Percentiles rank a stretch among this genome's conserved stretches.
These are phyloP conservation scores for Subacronicta megacephala DNA, from an alignment of 2,888 invertebrate species.

Conservation along the genomic window DNA sequence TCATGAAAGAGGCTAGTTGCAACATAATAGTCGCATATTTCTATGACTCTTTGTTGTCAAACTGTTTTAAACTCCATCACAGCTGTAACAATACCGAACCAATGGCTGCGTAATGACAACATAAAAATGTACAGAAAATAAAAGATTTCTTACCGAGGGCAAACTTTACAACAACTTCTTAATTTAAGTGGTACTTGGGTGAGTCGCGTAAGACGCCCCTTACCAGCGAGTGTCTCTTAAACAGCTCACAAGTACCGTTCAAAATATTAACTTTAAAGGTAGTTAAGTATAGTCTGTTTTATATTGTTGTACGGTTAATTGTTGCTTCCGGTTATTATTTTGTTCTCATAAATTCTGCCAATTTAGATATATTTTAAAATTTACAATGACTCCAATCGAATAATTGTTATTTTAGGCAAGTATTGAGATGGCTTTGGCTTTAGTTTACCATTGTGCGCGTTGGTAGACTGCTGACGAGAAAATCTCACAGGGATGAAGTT, in stretches of 20 bases:
- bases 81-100: constrained; percentile 10
- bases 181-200: constrained; percentile 65
- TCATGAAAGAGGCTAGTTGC: too few relatives aligned
- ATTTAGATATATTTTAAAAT: too few relatives aligned
- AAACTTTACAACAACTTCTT: constrained; percentile 63
- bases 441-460: too few relatives aligned
- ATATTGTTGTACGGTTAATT: constrained; percentile 21
- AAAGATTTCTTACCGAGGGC: constrained; percentile 55
- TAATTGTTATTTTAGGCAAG: too few relatives aligned
- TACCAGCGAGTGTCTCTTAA: constrained; percentile 56
- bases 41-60: too few relatives aligned
- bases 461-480: too few relatives aligned
- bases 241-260: constrained; percentile 56
- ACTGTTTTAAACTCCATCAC: background rate
- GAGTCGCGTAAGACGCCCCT: constrained; percentile 58
- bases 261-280: constrained; percentile 59
- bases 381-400: too few relatives aligned
- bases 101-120: constrained; percentile 15
- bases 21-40: too few relatives aligned
- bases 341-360: too few relatives aligned
- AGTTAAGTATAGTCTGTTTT: constrained; percentile 23
- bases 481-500: too few relatives aligned
- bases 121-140: constrained; percentile 41
- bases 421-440: too few relatives aligned
- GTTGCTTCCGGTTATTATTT: too few relatives aligned